Base-by-base conservation (phyloP, 1,140 invertebrate species). In the Lerema accius region DNA sequence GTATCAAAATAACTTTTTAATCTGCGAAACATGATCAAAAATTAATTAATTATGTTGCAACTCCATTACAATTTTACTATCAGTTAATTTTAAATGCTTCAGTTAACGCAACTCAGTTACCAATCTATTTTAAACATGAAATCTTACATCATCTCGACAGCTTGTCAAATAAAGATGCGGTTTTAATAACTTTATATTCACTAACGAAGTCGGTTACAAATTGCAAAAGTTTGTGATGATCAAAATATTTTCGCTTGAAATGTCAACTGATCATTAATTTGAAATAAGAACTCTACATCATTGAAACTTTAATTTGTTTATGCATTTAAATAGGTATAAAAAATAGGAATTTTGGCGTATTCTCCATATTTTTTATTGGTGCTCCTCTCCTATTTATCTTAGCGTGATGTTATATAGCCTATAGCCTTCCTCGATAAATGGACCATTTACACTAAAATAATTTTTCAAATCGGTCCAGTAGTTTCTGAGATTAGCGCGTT, bases 141-240 rank as follows among this genome's bases (percentile, higher is more conserved):
- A 53, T 53, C 35, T 58, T 58, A 45, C 53, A 45, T 58, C 40
- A 58, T 45, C 9, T 14, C 1, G 49, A 39, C 49, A 28, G 26
- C 16, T 45, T 58, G 53, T 58, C 53, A 58, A 46, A 58, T 32
- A 56, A 58, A 58, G 53, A 58, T 45, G 53, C 53, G 53, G 37
- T 45, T 43, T 58, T 58, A 58, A 58, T 58, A n/a, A 28, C 23
- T 4, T 32, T 23, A 49, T 49, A 49, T 49, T 49, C 32, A 58
- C 42, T 43, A 58, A 45, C 15, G 53, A 58, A 45, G 13, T 26
- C 45, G 19, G n/a, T 56, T 46, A 58, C 26, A 40, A 58, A 15
- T 58, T 32, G 40, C 53, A 45, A 35, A 23, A n/a, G n/a, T 28
- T 58, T 13, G 53, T 16, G 40, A 55, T 42, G 37, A 35, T 7